Evolutionary conservation across 2,113 vertebrate genomes (phyloP).

Genomic region (Oenanthe melanoleuca): DNA sequence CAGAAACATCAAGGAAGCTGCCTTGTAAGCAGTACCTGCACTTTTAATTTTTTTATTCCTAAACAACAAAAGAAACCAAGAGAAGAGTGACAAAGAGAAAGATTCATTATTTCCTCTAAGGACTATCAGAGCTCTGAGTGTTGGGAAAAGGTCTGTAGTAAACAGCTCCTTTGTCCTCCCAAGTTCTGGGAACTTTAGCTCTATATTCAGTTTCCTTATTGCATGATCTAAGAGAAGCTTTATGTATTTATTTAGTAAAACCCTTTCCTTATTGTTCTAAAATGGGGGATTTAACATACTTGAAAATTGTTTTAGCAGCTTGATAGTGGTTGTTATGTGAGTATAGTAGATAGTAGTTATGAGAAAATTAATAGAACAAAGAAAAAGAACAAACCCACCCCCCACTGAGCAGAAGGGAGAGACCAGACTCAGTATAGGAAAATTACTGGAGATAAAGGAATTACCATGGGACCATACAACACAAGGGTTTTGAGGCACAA

Average conservation of each 20-base stretch:
- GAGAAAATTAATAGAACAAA: conserved; percentile 18
- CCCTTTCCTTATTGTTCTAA: background rate
- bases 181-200: conserved; percentile 15
- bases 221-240: background rate
- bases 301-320: background rate
- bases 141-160: conserved; percentile 6
- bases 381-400: background rate
- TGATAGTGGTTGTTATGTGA: background rate
- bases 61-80: conserved; percentile 12
- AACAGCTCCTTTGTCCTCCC: conserved; percentile 27
- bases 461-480: background rate
- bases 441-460: background rate
- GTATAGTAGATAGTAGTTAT: background rate
- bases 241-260: conserved; percentile 19
- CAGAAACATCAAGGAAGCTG: conserved; percentile 33
- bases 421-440: background rate
- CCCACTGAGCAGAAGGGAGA: background rate
- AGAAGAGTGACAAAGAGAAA: conserved; percentile 1
- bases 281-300: background rate
- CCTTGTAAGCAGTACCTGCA: background rate
- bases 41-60: background rate
- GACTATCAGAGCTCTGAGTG: background rate
- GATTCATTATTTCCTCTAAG: conserved; percentile 41
- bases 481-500: background rate
- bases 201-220: background rate